Percentiles rank a stretch among this genome's conserved stretches.
Conservation (phyloP, 1,140 invertebrate species). For the Tribolium castaneum region DNA sequence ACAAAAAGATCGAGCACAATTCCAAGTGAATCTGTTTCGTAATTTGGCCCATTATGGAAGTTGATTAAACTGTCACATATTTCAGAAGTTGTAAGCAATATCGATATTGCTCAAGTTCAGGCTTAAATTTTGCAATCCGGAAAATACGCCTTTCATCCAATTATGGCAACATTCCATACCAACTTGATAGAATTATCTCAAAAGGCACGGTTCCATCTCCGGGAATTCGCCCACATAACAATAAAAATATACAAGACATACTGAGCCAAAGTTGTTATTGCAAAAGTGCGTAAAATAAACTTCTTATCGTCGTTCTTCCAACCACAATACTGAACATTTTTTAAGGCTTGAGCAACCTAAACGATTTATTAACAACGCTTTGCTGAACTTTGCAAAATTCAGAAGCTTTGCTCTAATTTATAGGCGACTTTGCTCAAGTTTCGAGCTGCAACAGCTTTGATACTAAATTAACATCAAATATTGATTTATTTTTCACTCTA, state of each 20-base stretch:
- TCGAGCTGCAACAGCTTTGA: neutral
- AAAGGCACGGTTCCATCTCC: neutral
- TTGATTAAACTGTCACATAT: slow-evolving; percentile 8
- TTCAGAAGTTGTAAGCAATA: neutral
- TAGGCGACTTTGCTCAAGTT: neutral
- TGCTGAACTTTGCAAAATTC: neutral
- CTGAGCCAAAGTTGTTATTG: neutral
- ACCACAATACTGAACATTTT: neutral
- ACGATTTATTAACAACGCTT: slow-evolving; percentile 9
- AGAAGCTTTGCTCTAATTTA: slow-evolving; percentile 7
- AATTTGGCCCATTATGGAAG: neutral
- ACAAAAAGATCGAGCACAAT: neutral
- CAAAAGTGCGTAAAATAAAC: neutral
- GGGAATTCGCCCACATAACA: neutral
- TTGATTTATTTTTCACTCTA: neutral
- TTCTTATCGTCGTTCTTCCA: neutral
- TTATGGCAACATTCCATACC: slow-evolving; percentile 1
- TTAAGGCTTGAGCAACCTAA: neutral
- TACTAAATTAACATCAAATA: slow-evolving; percentile 1
- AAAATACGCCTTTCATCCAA: slow-evolving; percentile 1
- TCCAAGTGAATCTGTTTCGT: neutral
- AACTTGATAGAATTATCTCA: slow-evolving; percentile 22
- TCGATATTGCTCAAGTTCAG: neutral
- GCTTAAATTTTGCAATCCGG: slow-evolving; percentile 1
- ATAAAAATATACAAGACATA: slow-evolving; percentile 4